Evolutionary conservation across 2,113 vertebrate genomes (phyloP), one percentile per base, ranked within the genome.

Genomic region (Felis catus): DNA sequence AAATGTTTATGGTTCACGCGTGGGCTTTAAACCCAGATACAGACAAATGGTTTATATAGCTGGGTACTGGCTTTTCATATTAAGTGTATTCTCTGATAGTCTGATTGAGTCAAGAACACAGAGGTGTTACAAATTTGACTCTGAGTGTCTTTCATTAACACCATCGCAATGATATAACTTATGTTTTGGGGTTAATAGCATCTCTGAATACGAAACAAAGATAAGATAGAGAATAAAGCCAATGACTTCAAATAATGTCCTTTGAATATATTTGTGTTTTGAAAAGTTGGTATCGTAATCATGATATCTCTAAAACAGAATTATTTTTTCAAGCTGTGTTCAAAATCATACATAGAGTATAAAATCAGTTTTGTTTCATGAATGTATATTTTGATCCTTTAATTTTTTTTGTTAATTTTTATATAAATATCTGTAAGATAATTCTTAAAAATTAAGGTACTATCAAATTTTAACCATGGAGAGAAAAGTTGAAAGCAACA

Each of bases 1-100:
- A 93, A 98, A 98, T 96, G 92, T 36, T 97, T 89, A 85, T 78
- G 97, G 90, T 96, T 95, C 91, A 96, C 4, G n/a, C 88, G 82
- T 63, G 39, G 68, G 93, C 70, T 92, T 85, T 81, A 88, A 96
- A 91, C 76, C 29, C 70, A 96, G 89, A 90, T 23, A 45, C 5
- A 41, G 81, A 81, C 53, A 74, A 90, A 48, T 61, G 4, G 36
- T 93, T 96, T 70, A 71, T 58, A 68, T 55, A 73, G 4, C 3
- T 45, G 5, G 55, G 25, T n/a, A 51, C 19, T 58, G 16, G 33
- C 41, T 85, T 36, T 61, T 19, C 61, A 89, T 29, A 29, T 91
- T 51, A 66, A 76, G 19, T 41, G 33, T 48, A 48, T 86, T 33
- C 45, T 71, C 82, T 85, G 61, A 48, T 87, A 51, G 78, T 55